Evolutionary conservation across 2,888 invertebrate species (phyloP), one percentile per base, ranked within the genome.

Genomic region (Hypomecis atomaria): DNA sequence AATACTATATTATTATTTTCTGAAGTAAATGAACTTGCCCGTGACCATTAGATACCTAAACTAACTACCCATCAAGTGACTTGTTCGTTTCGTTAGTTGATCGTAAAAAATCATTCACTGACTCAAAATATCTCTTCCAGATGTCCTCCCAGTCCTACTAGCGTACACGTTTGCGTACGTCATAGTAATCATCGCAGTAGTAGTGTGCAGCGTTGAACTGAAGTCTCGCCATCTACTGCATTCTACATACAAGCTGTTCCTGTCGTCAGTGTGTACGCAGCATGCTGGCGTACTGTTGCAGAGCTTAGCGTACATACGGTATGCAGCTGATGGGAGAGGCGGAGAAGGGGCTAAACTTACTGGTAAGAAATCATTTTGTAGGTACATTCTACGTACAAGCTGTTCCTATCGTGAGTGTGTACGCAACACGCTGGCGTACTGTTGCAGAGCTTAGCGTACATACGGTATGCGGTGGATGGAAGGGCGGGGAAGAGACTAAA

Each of bases 351-450:
- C 88, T 1, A 93, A 83, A 77, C 82, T 91, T 70, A 71, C 69
- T 50, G 95, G 95, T 93, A n/a, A 79, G 81, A 75, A 23, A 23
- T 23, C 3, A 23, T 23, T 23, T 23, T n/a, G 1, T 23, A 23
- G n/a, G n/a, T 98, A 44, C 98, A 98, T 83, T 94, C 96, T 1
- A 98, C 98, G 0, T 98, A 98, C 90, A 97, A 98, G 82, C 86
- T 98, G 77, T 98, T 96, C 81, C 93, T 97, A 43, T 77, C 94
- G 4, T 97, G 98, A 0, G 92, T 96, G 8, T 86, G 94, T 38
- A 87, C 95, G 34, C 97, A 98, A 81, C 94, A 96, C 70, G 76
- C 94, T 5, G 96, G 96, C 1, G 94, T 98, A 0, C 81, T 96
- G 48, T 84, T 96, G 37, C 94, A 96, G 71, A 94, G 94, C 53